Conservation (phyloP, 2,797 vertebrate genomes). For the Argyrosomus regius region DNA sequence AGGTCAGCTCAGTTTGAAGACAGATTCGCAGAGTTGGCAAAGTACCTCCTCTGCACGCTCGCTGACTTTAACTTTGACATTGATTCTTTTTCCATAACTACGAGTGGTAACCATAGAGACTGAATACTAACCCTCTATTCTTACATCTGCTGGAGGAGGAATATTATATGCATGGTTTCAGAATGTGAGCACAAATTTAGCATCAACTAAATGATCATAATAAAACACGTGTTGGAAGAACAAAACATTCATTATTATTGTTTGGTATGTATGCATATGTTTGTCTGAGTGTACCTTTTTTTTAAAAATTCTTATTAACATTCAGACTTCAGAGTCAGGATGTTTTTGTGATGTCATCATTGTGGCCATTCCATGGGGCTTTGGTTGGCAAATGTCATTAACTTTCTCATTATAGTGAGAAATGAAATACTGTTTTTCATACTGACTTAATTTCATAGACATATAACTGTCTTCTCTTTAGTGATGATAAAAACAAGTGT, state of each 20-base stretch:
- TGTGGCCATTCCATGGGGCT: neutral
- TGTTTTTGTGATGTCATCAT: neutral
- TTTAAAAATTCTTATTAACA: neutral
- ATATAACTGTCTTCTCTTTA: neutral
- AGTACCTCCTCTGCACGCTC: constrained; percentile 57
- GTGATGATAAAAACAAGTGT: neutral
- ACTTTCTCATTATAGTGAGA: neutral
- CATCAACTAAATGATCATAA: neutral
- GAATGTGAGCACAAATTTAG: constrained; percentile 32
- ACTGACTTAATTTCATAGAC: neutral
- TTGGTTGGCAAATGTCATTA: neutral
- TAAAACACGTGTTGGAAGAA: neutral
- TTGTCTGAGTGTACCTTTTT: neutral
- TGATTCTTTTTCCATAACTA: constrained; percentile 56
- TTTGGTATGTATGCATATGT: neutral
- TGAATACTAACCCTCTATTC: constrained; percentile 59
- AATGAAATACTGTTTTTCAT: too few relatives aligned
- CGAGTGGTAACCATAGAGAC: constrained; percentile 75
- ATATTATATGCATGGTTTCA: constrained; percentile 37
- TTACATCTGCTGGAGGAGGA: constrained; percentile 58
- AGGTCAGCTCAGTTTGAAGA: constrained; percentile 50
- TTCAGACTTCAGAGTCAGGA: neutral
- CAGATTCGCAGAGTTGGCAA: constrained; percentile 36
- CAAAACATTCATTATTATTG: neutral
- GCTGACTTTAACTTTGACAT: constrained; percentile 74